A percentile compares a stretch with the other conserved stretches of the same genome.
Conservation (phyloP, 2,888 invertebrate genomes). For the Lasius fuliginosus region DNA sequence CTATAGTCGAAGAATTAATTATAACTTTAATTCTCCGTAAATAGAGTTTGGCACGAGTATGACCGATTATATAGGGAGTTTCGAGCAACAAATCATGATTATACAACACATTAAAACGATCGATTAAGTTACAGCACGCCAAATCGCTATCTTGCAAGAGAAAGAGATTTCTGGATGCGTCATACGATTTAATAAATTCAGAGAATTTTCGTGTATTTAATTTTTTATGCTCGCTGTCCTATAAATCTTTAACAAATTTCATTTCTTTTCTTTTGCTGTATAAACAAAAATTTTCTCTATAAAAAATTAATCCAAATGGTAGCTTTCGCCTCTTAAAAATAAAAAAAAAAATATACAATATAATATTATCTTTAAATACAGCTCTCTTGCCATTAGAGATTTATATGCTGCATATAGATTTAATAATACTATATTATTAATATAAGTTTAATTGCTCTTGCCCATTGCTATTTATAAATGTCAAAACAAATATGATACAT, state of each 20-base stretch:
- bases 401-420: not conserved
- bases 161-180: not conserved
- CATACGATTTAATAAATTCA: not conserved
- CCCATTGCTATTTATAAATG: not conserved
- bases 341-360: not conserved
- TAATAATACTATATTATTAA: not conserved
- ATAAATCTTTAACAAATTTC: not conserved
- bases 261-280: not conserved
- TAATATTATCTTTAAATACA: not conserved
- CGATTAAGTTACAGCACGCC: not conserved
- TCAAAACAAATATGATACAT: not conserved
- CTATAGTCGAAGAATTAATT: slow-evolving; percentile 59
- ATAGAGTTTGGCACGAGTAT: not conserved
- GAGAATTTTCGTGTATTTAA: not conserved
- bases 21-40: slow-evolving; percentile 35
- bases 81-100: slow-evolving; percentile 5
- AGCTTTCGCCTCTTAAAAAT: not conserved
- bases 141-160: not conserved
- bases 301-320: not conserved
- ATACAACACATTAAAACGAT: not conserved
- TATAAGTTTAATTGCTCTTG: not conserved
- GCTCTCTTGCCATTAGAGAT: not conserved
- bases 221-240: not conserved
- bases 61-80: not conserved
- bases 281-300: not conserved